A percentile compares a stretch with the other conserved stretches of the same genome.
Conservation (phyloP, 2,797 vertebrate species). For the Manis pentadactyla region DNA sequence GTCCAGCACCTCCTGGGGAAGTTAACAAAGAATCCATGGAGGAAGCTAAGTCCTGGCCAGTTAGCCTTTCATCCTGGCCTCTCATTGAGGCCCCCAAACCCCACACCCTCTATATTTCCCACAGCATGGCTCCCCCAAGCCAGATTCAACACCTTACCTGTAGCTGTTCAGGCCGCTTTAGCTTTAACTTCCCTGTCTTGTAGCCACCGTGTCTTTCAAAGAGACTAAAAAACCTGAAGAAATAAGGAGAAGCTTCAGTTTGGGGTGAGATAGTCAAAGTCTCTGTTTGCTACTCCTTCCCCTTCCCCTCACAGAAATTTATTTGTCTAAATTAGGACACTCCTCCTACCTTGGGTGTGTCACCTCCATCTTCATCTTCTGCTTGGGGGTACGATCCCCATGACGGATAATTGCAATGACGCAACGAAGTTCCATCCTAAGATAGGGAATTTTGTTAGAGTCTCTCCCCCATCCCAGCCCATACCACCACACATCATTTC, state of each 20-base stretch:
- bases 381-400: conserved; percentile 97
- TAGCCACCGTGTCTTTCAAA: conserved; percentile 98
- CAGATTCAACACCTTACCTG: conserved; percentile 90
- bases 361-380: conserved; percentile 99
- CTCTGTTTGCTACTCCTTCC: neutral
- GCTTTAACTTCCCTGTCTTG: conserved; percentile 97
- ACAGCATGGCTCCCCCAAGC: neutral
- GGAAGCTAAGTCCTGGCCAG: neutral
- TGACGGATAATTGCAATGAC: conserved; percentile 98
- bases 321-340: neutral
- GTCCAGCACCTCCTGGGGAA: conserved; percentile 96
- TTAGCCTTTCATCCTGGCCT: neutral
- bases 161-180: conserved; percentile 98
- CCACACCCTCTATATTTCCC: neutral
- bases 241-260: conserved; percentile 67
- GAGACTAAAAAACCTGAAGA: conserved; percentile 95
- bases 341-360: conserved; percentile 93
- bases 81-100: neutral
- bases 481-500: neutral
- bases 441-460: conserved; percentile 17
- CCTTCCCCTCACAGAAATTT: neutral
- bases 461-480: neutral
- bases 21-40: neutral
- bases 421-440: conserved; percentile 98
- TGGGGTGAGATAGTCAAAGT: neutral